phyloP scores from a whole-genome alignment of 2,797 vertebrate species.

The Schizopygopsis malacanthus region DNA sequence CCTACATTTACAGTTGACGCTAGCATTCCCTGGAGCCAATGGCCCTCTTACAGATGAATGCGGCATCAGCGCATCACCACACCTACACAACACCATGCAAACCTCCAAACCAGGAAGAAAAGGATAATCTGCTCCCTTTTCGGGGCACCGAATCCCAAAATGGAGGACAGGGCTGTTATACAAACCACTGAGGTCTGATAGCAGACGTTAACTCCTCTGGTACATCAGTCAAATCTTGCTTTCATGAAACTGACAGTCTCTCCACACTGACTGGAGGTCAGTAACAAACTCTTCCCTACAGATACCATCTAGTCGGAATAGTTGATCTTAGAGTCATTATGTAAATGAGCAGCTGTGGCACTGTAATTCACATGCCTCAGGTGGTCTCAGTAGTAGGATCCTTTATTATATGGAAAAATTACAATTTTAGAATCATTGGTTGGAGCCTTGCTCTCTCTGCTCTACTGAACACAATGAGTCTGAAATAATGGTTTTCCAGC shows the following conservation, averaged over 20 bases:
- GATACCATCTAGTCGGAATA: constrained; percentile 19
- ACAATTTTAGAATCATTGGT: constrained; percentile 5
- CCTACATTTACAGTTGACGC: constrained; percentile 54
- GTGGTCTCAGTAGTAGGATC: constrained; percentile 18
- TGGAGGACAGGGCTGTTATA: constrained; percentile 3
- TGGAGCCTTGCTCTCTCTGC: constrained; percentile 17
- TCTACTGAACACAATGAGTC: constrained; percentile 15
- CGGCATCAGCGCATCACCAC: constrained; percentile 18
- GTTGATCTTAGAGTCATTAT: constrained; percentile 25
- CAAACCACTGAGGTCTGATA: constrained; percentile 7
- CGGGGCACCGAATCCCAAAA: not conserved
- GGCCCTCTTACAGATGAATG: constrained; percentile 28
- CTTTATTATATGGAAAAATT: constrained; percentile 17
- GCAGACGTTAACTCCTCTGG: constrained; percentile 1
- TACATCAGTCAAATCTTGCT: constrained; percentile 46
- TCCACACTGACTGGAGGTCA: not conserved
- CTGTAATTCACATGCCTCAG: constrained; percentile 31
- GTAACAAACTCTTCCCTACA: constrained; percentile 13
- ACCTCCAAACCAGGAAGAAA: not conserved
- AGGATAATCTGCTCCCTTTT: not conserved
- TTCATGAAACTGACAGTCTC: constrained; percentile 20
- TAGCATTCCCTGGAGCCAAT: constrained; percentile 32
- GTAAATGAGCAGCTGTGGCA: constrained; percentile 5
- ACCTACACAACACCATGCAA: constrained; percentile 21
- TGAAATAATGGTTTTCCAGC: constrained; percentile 9